Evolutionary conservation across 92 coral and sea anemone species (phyloP).

Genomic region (Parazoanthus atlanticus): DNA sequence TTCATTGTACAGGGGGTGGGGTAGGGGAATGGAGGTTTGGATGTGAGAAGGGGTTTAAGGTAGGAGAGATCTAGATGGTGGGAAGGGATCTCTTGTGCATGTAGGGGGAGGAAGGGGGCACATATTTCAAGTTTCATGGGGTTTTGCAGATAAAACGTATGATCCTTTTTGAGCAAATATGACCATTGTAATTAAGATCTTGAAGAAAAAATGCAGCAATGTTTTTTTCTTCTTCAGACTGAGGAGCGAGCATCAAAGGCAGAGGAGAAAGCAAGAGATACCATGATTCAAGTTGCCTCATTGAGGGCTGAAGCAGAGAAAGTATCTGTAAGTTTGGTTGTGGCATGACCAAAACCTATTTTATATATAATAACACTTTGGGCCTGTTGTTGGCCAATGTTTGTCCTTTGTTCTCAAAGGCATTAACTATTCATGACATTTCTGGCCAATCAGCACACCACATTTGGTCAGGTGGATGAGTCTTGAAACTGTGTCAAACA

Average conservation of each 20-base stretch:
- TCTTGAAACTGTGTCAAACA: too few species aligned
- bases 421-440: too few species aligned
- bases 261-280: constrained; percentile 63
- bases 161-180: not conserved
- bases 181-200: not conserved
- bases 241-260: constrained; percentile 28
- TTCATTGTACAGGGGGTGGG: too few species aligned
- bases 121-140: too few species aligned
- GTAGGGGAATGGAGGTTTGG: too few species aligned
- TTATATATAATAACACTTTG: not conserved
- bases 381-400: not conserved
- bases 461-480: too few species aligned
- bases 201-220: not conserved
- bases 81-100: too few species aligned
- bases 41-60: too few species aligned
- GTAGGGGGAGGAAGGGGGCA: too few species aligned
- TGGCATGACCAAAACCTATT: not conserved
- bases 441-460: too few species aligned
- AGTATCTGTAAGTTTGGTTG: constrained; percentile 48
- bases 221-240: constrained; percentile 6
- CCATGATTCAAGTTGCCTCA: constrained; percentile 56
- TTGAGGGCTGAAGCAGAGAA: constrained; percentile 41
- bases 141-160: too few species aligned
- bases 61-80: too few species aligned
- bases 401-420: not conserved